Evolutionary conservation across 2,888 invertebrate genomes (phyloP), one percentile per base, ranked within the genome.

Genomic region (Itoplectis maculator): DNA sequence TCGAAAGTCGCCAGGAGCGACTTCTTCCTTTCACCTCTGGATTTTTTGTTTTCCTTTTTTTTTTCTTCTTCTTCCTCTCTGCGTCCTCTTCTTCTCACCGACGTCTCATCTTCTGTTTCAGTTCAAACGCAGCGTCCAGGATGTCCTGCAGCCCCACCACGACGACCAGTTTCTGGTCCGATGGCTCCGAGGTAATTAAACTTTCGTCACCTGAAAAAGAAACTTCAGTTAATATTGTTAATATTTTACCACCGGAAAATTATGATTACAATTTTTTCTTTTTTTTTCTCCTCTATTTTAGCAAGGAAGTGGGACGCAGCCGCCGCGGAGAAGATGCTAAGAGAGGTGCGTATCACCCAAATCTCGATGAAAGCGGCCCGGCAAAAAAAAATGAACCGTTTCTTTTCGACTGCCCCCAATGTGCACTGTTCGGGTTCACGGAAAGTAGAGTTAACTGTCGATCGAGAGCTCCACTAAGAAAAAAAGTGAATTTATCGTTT

Each of bases 241-340:
- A 20, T 20, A 49, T 13, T 11, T 1, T 3, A 68, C n/a, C 6
- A 23, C 9, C n/a, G 20, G 7, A 74, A 42, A 9, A 13, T 47
- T 9, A 18, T 59, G 11, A 61, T 63, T 6, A 5, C 40, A 3
- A 42, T 40, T 37, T 15, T 77, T 20, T 15, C 18, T 51, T 20
- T 65, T 77, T 81, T 23, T 77, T 79, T 85, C 63, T 86, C 79
- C 86, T 81, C 87, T 84, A 88, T 95, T 95, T 81, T 94, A 97
- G 98, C 98, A 2, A 94, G 98, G 90, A 96, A 96, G 93, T 98
- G 97, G 96, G 96, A 98, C 90, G 91, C 96, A 0, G 96, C 95
- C 70, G 97, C 97, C n/a, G 97, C 98, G 0, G 98, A 98, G 92
- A 97, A 97, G 93, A 98, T 98, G 98, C 93, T 98, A 1, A 94